Evolutionary conservation across 2,888 invertebrate genomes (phyloP).

Genomic region (Rhyacophila evoluta): DNA sequence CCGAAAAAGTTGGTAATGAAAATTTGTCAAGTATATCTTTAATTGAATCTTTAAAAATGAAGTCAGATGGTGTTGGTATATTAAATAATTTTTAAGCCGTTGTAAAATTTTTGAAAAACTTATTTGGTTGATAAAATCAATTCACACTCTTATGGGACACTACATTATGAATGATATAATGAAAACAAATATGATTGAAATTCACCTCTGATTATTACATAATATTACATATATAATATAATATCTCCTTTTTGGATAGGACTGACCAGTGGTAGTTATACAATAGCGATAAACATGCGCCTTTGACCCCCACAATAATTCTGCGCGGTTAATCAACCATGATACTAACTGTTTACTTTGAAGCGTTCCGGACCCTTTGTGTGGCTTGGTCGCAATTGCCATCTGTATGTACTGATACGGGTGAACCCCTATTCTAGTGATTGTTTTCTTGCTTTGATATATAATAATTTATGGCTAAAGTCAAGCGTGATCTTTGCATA

Average conservation of each 20-base stretch:
- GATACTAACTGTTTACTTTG: constrained; percentile 3
- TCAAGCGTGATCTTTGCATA: not conserved
- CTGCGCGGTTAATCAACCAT: constrained; percentile 26
- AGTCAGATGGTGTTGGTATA: too few relatives aligned
- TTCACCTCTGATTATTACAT: not conserved
- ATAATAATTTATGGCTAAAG: not conserved
- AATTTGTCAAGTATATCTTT: too few relatives aligned
- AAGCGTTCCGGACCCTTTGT: constrained; percentile 8
- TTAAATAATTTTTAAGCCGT: too few relatives aligned
- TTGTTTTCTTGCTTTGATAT: constrained; percentile 19
- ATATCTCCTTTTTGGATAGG: not conserved
- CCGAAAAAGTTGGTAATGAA: too few relatives aligned
- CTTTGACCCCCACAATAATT: constrained; percentile 27
- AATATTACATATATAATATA: not conserved
- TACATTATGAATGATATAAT: too few relatives aligned
- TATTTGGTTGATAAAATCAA: too few relatives aligned
- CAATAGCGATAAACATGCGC: constrained; percentile 15
- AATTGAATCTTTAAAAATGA: too few relatives aligned
- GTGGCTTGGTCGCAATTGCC: constrained; percentile 15
- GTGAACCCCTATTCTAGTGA: constrained; percentile 25
- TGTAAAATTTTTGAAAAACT: too few relatives aligned
- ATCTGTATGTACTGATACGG: constrained; percentile 11
- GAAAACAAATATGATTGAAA: too few relatives aligned
- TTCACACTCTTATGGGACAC: too few relatives aligned
- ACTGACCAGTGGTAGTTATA: not conserved